phyloP scores from a whole-genome alignment of 2,888 invertebrate species.

The Aricia artaxerxes region DNA sequence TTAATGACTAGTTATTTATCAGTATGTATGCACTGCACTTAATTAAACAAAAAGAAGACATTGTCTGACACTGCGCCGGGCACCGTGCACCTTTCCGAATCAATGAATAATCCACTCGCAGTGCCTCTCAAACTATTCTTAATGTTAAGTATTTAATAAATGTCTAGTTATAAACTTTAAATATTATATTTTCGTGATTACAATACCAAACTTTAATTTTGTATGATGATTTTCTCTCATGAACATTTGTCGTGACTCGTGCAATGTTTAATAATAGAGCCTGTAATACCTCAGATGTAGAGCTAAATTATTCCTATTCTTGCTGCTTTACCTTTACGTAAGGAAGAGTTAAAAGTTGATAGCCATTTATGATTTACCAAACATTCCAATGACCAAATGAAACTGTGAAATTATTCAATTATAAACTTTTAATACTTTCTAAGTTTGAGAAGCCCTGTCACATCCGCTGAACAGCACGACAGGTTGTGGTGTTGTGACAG shows the following conservation, averaged over 20 bases:
- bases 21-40: constrained; percentile 6
- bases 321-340: no score
- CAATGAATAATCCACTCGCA: constrained; percentile 41
- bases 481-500: constrained; percentile 70
- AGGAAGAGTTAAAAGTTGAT: no score
- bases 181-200: neutral
- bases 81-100: constrained; percentile 40
- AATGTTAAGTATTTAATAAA: neutral
- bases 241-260: no score
- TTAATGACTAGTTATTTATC: neutral
- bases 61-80: neutral
- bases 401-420: no score
- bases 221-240: no score
- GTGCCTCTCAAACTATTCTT: constrained; percentile 36
- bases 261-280: no score
- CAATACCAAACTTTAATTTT: neutral
- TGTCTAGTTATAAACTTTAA: no score
- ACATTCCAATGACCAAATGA: no score
- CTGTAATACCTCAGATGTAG: no score
- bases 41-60: constrained; percentile 12
- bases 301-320: no score
- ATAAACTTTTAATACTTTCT: no score
- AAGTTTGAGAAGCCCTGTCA: constrained; percentile 50
- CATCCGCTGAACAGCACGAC: constrained; percentile 56
- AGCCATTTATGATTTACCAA: no score